Percentiles rank a stretch among this genome's conserved stretches.
Conservation (phyloP, 2,888 invertebrate genomes). For the Cyclophora albipunctata region DNA sequence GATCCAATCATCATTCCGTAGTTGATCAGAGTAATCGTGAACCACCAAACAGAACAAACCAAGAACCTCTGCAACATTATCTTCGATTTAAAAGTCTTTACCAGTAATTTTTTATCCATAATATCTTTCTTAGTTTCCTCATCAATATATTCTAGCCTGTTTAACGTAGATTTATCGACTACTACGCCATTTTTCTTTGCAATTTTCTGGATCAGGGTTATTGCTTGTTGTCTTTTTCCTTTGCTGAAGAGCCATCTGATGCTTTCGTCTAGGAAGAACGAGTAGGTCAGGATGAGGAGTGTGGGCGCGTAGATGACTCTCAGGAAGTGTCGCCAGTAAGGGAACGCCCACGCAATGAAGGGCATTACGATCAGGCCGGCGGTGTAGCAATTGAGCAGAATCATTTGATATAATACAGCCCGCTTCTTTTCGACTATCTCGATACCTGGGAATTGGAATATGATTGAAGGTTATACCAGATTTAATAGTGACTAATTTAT, state of each 20-base stretch:
- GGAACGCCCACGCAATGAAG: slow-evolving; percentile 57
- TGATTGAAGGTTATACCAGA: not conserved
- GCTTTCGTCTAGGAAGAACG: slow-evolving; percentile 61
- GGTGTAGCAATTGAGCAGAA: slow-evolving; percentile 62
- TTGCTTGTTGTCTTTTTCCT: slow-evolving; percentile 47
- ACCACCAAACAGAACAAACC: slow-evolving; percentile 66
- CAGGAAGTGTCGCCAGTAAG: slow-evolving; percentile 63
- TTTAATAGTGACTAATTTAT: not conserved
- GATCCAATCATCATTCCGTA: slow-evolving; percentile 71
- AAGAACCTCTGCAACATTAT: slow-evolving; percentile 62
- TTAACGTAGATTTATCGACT: slow-evolving; percentile 39
- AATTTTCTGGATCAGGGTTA: slow-evolving; percentile 51
- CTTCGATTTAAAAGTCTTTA: slow-evolving; percentile 56
- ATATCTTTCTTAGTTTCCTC: slow-evolving; percentile 35
- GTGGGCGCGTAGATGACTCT: slow-evolving; percentile 62
- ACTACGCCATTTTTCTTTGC: slow-evolving; percentile 49
- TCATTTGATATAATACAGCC: slow-evolving; percentile 59
- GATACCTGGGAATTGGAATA: slow-evolving; percentile 39
- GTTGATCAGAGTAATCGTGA: slow-evolving; percentile 64
- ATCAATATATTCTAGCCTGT: slow-evolving; percentile 46
- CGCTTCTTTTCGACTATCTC: slow-evolving; percentile 62
- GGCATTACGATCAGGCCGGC: slow-evolving; percentile 58
- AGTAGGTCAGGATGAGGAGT: slow-evolving; percentile 51
- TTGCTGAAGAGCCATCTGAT: slow-evolving; percentile 66
- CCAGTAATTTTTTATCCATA: slow-evolving; percentile 44